A percentile compares a stretch with the other conserved stretches of the same genome.
These are phyloP conservation scores for Aelia acuminata DNA, from an alignment of 2,888 invertebrate species.

Conservation along the genomic window DNA sequence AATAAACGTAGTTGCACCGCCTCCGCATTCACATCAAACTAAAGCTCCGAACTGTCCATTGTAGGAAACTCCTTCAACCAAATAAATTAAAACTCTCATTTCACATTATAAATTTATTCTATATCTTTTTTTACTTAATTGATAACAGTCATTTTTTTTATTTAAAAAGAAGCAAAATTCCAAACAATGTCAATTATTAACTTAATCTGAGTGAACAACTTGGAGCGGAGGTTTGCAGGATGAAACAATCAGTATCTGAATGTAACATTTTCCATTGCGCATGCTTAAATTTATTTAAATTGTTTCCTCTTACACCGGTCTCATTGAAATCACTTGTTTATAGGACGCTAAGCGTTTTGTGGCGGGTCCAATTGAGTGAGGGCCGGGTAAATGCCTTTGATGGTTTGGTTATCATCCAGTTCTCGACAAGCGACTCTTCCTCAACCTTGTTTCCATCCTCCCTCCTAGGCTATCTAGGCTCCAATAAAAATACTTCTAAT, in stretches of 20 bases:
- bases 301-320: neutral
- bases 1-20: neutral
- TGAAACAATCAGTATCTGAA: neutral
- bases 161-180: too few species aligned
- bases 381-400: constrained; percentile 6
- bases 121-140: too few species aligned
- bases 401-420: constrained; percentile 6
- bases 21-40: neutral
- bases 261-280: neutral
- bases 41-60: neutral
- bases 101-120: too few species aligned
- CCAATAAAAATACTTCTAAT: too few species aligned
- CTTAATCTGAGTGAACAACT: too few species aligned
- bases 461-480: too few species aligned
- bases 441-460: neutral
- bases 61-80: neutral
- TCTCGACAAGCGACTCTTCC: neutral
- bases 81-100: neutral
- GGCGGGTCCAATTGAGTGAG: constrained; percentile 13
- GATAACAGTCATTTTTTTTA: too few species aligned
- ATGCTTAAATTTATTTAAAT: neutral
- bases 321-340: constrained; percentile 13
- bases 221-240: too few species aligned
- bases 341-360: constrained; percentile 12
- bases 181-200: too few species aligned